Percentiles rank a stretch among this genome's conserved stretches.
Conservation (phyloP, 1,140 invertebrate genomes). For the Spodoptera litura region DNA sequence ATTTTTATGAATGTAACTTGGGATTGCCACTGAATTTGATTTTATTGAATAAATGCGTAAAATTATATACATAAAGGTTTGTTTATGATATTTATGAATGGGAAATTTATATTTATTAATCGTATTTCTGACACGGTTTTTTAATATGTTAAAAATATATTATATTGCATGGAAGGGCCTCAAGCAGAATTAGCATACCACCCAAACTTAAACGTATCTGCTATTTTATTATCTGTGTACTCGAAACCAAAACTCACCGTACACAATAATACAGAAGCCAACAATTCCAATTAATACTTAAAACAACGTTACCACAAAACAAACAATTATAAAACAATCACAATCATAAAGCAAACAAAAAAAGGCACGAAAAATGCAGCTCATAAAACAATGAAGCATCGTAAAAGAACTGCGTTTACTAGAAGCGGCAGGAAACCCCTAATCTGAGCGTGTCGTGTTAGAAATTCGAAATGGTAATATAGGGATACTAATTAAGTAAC, state of each 20-base stretch:
- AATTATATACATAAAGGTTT: conserved; percentile 5
- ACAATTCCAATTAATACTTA: too few relatives aligned
- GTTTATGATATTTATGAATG: conserved; percentile 7
- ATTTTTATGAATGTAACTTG: conserved; percentile 24
- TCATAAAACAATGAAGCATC: conserved; percentile 69
- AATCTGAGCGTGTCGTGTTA: conserved; percentile 64
- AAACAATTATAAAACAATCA: conserved; percentile 1
- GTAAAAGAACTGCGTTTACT: conserved; percentile 66
- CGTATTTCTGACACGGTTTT: too few relatives aligned
- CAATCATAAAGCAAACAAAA: background rate
- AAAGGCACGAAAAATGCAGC: conserved; percentile 32
- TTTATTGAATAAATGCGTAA: conserved; percentile 32
- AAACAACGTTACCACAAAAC: too few relatives aligned
- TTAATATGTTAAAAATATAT: too few relatives aligned
- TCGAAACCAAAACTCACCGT: too few relatives aligned
- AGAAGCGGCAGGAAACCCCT: conserved; percentile 62
- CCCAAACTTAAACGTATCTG: too few relatives aligned
- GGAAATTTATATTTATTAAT: background rate
- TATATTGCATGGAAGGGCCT: too few relatives aligned
- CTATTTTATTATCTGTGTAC: too few relatives aligned
- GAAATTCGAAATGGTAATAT: conserved; percentile 65
- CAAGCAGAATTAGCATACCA: too few relatives aligned
- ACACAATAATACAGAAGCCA: too few relatives aligned
- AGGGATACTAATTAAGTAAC: conserved; percentile 76
- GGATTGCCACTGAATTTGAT: conserved; percentile 14